These are phyloP conservation scores for Galemys pyrenaicus DNA, from an alignment of 2,113 vertebrate species.

Conservation along the genomic window DNA sequence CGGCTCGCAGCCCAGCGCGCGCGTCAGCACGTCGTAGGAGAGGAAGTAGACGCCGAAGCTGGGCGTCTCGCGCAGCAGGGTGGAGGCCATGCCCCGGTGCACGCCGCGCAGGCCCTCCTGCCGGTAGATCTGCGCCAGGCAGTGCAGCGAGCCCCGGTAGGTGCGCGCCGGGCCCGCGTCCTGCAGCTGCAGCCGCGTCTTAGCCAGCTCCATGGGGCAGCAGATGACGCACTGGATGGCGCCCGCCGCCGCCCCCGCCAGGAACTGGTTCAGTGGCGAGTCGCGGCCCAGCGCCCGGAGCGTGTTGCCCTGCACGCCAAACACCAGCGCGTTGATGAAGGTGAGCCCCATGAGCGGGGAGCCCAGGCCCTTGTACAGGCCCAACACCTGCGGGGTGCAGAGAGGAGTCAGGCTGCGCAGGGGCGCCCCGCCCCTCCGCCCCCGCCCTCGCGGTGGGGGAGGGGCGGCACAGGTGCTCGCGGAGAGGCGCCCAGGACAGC, in stretches of 20 bases:
- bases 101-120: constrained; percentile 92
- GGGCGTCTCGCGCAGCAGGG: constrained; percentile 94
- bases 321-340: constrained; percentile 98
- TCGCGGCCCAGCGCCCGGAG: constrained; percentile 91
- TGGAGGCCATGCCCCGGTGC: constrained; percentile 95
- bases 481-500: too few species aligned
- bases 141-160: constrained; percentile 97
- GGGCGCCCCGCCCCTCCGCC: too few species aligned
- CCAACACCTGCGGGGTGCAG: constrained; percentile 85
- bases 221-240: constrained; percentile 96
- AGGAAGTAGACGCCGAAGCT: constrained; percentile 98
- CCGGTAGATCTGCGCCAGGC: constrained; percentile 93
- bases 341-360: constrained; percentile 99
- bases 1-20: constrained; percentile 92
- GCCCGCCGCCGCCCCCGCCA: constrained; percentile 94
- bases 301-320: constrained; percentile 95
- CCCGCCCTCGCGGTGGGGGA: too few species aligned
- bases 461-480: too few species aligned
- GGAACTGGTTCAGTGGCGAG: constrained; percentile 95
- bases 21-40: constrained; percentile 93
- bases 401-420: neutral
- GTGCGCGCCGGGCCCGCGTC: constrained; percentile 90
- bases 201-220: constrained; percentile 98
- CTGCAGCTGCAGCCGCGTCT: constrained; percentile 98
- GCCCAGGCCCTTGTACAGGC: constrained; percentile 97